A percentile compares a stretch with the other conserved stretches of the same genome.
phyloP scores from a whole-genome alignment of 2,888 invertebrate species.

The Lepidocyrtinus sp. region DNA sequence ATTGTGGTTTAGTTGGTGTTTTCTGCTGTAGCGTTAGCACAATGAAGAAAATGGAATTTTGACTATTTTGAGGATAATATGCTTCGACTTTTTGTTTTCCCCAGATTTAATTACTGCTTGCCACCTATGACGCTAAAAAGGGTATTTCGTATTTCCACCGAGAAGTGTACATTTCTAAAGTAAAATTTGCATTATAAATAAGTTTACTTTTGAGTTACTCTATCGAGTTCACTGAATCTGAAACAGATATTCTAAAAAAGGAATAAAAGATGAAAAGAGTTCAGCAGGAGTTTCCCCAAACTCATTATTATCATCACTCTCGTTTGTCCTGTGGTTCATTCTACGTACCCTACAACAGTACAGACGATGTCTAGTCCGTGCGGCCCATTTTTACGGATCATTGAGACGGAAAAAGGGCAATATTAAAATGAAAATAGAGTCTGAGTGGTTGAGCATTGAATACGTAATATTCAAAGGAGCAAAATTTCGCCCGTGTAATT shows the following conservation, averaged over 20 bases:
- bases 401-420: constrained; percentile 50
- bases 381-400: constrained; percentile 50
- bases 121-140: background rate
- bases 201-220: too few species aligned
- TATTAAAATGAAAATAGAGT: constrained; percentile 42
- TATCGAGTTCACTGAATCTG: too few species aligned
- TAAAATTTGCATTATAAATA: too few species aligned
- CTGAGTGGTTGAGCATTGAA: constrained; percentile 17
- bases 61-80: too few species aligned
- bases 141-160: too few species aligned
- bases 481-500: constrained; percentile 60
- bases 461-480: constrained; percentile 21
- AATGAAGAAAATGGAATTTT: too few species aligned
- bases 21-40: too few species aligned
- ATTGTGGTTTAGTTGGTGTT: too few species aligned
- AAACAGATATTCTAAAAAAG: constrained; percentile 20
- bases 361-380: constrained; percentile 6
- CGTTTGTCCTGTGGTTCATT: constrained; percentile 31
- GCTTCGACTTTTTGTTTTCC: background rate
- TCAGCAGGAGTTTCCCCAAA: constrained; percentile 32
- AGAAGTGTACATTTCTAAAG: too few species aligned
- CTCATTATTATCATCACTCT: constrained; percentile 28
- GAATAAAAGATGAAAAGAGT: constrained; percentile 30
- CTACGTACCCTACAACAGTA: too few species aligned
- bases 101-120: background rate